phyloP scores from a whole-genome alignment of 2,113 vertebrate species.

The Chaetodon auriga region DNA sequence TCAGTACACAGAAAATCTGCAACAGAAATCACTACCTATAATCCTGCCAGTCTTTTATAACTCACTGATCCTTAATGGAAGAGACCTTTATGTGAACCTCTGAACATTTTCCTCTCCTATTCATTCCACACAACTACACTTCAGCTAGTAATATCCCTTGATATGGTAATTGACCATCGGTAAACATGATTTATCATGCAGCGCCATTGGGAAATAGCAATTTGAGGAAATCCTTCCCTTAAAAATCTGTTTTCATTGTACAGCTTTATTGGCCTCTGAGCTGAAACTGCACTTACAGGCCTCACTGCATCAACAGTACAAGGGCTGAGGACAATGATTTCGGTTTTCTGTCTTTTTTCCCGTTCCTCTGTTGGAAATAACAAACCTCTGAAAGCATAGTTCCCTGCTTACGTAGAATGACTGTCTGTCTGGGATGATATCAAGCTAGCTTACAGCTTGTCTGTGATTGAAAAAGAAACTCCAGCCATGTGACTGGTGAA shows the following conservation, averaged over 20 bases:
- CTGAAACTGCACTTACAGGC: background rate
- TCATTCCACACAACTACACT: conserved; percentile 52
- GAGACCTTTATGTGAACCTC: conserved; percentile 71
- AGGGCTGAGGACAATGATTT: conserved; percentile 13
- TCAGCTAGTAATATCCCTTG: conserved; percentile 57
- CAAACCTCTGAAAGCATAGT: background rate
- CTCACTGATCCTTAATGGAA: conserved; percentile 52
- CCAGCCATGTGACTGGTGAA: conserved; percentile 3
- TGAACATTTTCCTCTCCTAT: conserved; percentile 56
- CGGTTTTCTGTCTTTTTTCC: conserved; percentile 9
- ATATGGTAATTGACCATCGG: conserved; percentile 71
- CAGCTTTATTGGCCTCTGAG: conserved; percentile 10
- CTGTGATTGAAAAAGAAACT: conserved; percentile 1
- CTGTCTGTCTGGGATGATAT: background rate
- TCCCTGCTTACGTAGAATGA: background rate
- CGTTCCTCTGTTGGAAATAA: background rate
- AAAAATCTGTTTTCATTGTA: conserved; percentile 55
- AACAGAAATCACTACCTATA: conserved; percentile 58
- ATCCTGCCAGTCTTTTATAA: conserved; percentile 55
- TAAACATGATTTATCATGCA: conserved; percentile 74
- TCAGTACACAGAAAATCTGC: conserved; percentile 51
- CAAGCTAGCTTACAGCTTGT: background rate
- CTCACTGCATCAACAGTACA: conserved; percentile 7
- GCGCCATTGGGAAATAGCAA: conserved; percentile 56
- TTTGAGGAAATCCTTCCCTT: conserved; percentile 64